phyloP scores from a whole-genome alignment of 1,140 invertebrate species.

The Steinernema khuongi region DNA sequence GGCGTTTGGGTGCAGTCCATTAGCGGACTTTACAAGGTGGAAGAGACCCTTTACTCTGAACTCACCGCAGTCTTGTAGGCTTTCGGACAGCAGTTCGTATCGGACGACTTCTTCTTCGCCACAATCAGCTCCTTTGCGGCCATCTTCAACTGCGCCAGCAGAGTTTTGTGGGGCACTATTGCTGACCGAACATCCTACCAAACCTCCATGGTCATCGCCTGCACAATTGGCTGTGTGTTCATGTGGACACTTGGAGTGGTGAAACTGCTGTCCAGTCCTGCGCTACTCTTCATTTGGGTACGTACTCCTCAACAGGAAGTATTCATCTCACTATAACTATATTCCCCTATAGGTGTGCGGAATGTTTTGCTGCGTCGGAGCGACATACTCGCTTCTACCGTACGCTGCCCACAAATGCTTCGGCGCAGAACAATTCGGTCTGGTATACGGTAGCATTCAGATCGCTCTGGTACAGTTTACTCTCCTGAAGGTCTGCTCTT shows the following conservation, averaged over 20 bases:
- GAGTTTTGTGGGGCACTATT: slow-evolving; percentile 62
- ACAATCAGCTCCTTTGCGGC: slow-evolving; percentile 62
- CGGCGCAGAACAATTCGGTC: slow-evolving; percentile 31
- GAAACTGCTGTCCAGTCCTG: slow-evolving; percentile 21
- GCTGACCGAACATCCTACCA: slow-evolving; percentile 56
- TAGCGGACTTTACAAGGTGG: slow-evolving; percentile 62
- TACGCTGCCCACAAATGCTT: slow-evolving; percentile 35
- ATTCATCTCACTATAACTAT: not conserved
- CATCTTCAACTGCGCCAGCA: slow-evolving; percentile 61
- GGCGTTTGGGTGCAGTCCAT: slow-evolving; percentile 60
- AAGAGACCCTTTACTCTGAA: not conserved
- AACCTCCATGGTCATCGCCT: slow-evolving; percentile 30
- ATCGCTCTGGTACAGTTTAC: slow-evolving; percentile 26
- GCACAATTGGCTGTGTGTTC: slow-evolving; percentile 22
- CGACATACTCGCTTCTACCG: slow-evolving; percentile 38
- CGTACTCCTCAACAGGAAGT: not conserved
- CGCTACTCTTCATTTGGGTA: slow-evolving; percentile 25
- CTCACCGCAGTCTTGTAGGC: slow-evolving; percentile 47
- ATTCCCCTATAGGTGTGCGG: slow-evolving; percentile 31
- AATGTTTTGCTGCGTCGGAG: slow-evolving; percentile 37
- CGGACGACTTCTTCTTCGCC: slow-evolving; percentile 62
- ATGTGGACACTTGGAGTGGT: slow-evolving; percentile 25
- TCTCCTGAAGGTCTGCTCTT: not conserved
- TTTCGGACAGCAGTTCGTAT: slow-evolving; percentile 62
- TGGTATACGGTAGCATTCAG: slow-evolving; percentile 33